Percentiles rank a stretch among this genome's conserved stretches.
Conservation (phyloP, 2,113 vertebrate genomes). For the Megaptera novaeangliae region DNA sequence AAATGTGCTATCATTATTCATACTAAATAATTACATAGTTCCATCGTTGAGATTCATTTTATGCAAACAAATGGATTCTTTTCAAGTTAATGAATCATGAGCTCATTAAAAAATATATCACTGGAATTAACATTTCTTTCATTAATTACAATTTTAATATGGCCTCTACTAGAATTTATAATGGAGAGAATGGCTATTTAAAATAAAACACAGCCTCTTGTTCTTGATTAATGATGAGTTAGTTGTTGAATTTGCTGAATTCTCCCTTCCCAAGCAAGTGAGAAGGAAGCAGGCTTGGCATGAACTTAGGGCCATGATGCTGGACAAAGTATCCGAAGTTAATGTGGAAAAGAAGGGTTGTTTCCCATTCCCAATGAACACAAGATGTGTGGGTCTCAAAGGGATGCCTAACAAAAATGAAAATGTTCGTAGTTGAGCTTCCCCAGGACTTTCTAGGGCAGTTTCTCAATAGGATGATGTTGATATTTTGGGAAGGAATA, state of each 20-base stretch:
- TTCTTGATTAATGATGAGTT: slow-evolving; percentile 6
- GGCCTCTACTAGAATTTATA: background rate
- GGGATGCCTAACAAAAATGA: background rate
- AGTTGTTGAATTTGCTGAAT: background rate
- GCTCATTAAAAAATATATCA: slow-evolving; percentile 47
- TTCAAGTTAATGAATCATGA: slow-evolving; percentile 41
- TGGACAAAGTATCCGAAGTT: background rate
- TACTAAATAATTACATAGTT: slow-evolving; percentile 44
- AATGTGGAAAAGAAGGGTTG: background rate
- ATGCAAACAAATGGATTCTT: slow-evolving; percentile 42
- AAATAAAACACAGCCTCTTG: background rate
- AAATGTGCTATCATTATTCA: slow-evolving; percentile 18
- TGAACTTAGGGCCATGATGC: background rate
- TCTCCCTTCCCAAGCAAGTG: background rate
- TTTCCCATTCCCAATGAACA: background rate
- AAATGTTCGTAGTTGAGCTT: background rate
- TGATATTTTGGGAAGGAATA: background rate
- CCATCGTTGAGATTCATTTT: slow-evolving; percentile 28
- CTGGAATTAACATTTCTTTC: slow-evolving; percentile 44
- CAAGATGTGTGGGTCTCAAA: background rate
- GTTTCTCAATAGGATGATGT: background rate
- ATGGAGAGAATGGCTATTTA: background rate
- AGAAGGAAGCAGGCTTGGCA: background rate
- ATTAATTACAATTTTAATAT: slow-evolving; percentile 55
- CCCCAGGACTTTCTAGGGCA: background rate